Percentiles rank a stretch among this genome's conserved stretches.
phyloP scores from a whole-genome alignment of 1,140 invertebrate genomes.

The Hypothenemus hampei region DNA sequence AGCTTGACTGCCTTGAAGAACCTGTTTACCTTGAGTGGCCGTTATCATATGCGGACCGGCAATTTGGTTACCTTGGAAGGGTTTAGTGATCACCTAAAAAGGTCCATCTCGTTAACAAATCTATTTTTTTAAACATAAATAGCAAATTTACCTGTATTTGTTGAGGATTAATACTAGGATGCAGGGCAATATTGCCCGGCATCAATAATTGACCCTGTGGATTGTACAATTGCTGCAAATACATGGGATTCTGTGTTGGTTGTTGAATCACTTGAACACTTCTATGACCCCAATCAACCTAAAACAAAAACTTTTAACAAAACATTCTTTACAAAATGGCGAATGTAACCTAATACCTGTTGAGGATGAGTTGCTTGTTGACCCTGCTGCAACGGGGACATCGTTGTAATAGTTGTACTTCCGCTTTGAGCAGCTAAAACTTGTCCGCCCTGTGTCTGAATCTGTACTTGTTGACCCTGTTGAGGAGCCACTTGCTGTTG shows the following conservation, averaged over 20 bases:
- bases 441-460: slow-evolving; percentile 42
- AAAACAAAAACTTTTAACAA: neutral
- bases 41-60: slow-evolving; percentile 67
- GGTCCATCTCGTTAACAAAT: neutral
- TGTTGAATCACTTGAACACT: slow-evolving; percentile 73
- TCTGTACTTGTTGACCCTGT: slow-evolving; percentile 40
- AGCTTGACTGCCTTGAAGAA: slow-evolving; percentile 54
- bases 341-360: slow-evolving; percentile 32
- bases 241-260: slow-evolving; percentile 68
- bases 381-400: slow-evolving; percentile 47
- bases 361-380: slow-evolving; percentile 43
- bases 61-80: slow-evolving; percentile 63
- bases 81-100: slow-evolving; percentile 69
- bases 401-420: slow-evolving; percentile 45
- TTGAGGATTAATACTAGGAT: slow-evolving; percentile 71
- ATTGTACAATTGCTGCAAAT: slow-evolving; percentile 76
- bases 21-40: slow-evolving; percentile 63
- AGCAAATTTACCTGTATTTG: slow-evolving; percentile 61
- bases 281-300: slow-evolving; percentile 42
- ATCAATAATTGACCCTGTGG: slow-evolving; percentile 71
- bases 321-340: no score
- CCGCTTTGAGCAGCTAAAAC: slow-evolving; percentile 40
- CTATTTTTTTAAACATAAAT: neutral
- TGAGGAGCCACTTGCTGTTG: slow-evolving; percentile 41
- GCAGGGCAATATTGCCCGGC: slow-evolving; percentile 71